Base-by-base conservation (phyloP, 2,888 invertebrate genomes). In the Lochmaea crataegi region DNA sequence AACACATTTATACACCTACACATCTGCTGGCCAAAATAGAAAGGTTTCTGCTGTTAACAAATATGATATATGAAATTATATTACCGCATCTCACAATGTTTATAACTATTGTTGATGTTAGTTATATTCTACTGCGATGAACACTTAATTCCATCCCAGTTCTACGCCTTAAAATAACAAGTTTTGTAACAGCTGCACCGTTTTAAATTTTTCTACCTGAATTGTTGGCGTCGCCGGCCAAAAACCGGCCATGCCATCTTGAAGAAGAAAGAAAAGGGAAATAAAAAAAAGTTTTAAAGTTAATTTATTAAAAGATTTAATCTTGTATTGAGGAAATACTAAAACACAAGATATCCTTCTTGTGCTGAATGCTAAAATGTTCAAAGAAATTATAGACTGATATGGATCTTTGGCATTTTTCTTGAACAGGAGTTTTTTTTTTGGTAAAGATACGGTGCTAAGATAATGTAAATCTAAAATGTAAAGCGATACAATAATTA, bases 271-370 rank as follows among this genome's bases (percentile, higher is more conserved):
- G 65, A 61, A 74, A 74, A 74, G 51, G 51, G 42, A 70, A 74
- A 66, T 65, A 71, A 75, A 71, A 71, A 71, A 71, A 71, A 45
- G 56, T 68, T 70, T 65, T 1, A 65, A 74, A 75, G 74, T 75
- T 74, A 74, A 75, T 75, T 75, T 75, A 77, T 77, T 71, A 61
- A 66, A 73, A 51, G 74, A 75, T 75, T 73, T 70, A 73, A 77
- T 77, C 75, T 75, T 53, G 60, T 72, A 70, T 65, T 65, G 56
- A 71, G 72, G 73, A 72, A 74, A 71, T 66, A 71, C 66, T 74
- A 70, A 71, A 71, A 67, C 61, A 51, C 38, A 68, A 45, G 51
- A 68, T 12, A 45, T 68, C 32, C 65, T 65, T 42, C 57, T 68
- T 60, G 3, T 60, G 51, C 18, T 18, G 68, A 66, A 66, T 66